Percentiles rank a stretch among this genome's conserved stretches.
These are phyloP conservation scores for Bombus sibiricus DNA, from an alignment of 1,140 invertebrate species.

Conservation along the genomic window DNA sequence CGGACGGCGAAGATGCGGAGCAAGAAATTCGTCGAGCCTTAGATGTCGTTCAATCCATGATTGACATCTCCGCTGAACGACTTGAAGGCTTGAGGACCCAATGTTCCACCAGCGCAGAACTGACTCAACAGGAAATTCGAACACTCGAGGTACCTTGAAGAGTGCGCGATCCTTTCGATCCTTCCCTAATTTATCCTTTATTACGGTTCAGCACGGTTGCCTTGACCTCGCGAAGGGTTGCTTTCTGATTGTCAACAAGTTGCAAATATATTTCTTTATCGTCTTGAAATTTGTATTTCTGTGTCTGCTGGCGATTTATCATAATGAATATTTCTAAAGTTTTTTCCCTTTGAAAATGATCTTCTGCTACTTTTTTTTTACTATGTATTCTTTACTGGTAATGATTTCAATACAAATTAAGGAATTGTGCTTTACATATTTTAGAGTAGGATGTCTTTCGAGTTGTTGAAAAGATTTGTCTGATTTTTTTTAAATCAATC, in stretches of 20 bases:
- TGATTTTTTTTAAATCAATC: neutral
- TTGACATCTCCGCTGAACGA: constrained; percentile 95
- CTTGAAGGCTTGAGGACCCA: constrained; percentile 95
- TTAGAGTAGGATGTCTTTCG: neutral
- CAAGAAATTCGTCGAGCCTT: constrained; percentile 84
- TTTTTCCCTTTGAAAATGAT: neutral
- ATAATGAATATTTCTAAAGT: neutral
- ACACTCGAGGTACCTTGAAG: constrained; percentile 90
- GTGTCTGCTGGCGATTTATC: neutral
- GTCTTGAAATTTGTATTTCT: neutral
- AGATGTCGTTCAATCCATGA: constrained; percentile 93
- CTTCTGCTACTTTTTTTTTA: neutral
- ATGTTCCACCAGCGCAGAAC: constrained; percentile 94
- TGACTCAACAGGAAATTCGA: constrained; percentile 97
- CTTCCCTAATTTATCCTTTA: neutral
- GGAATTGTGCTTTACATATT: neutral
- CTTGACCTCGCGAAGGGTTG: constrained; percentile 41
- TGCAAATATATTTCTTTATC: constrained; percentile 32
- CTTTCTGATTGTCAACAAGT: constrained; percentile 51
- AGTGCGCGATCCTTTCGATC: neutral
- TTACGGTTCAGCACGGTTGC: neutral
- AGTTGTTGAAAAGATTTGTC: neutral
- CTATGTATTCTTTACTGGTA: neutral
- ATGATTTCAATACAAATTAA: neutral
- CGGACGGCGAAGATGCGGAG: constrained; percentile 82